phyloP scores from a whole-genome alignment of 1,140 invertebrate genomes.

The Cheumatopsyche charites region DNA sequence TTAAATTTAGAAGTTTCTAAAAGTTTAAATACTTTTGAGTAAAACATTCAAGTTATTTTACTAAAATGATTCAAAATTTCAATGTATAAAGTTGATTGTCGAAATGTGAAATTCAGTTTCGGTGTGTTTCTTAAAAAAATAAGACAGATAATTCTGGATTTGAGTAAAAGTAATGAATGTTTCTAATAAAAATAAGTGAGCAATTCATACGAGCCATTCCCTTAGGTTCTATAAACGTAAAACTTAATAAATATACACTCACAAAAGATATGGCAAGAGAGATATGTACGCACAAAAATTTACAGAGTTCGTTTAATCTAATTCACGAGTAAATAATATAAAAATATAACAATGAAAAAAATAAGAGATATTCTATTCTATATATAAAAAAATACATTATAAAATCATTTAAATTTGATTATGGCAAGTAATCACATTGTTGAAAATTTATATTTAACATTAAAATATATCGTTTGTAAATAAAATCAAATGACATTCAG shows the following conservation, averaged over 20 bases:
- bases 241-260: slow-evolving; percentile 26
- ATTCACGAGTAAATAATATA: slow-evolving; percentile 22
- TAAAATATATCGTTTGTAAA: not conserved
- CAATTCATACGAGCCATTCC: not conserved
- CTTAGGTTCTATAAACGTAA: slow-evolving; percentile 8
- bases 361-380: not conserved
- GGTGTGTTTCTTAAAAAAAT: too few relatives aligned
- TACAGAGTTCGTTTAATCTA: slow-evolving; percentile 14
- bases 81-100: too few relatives aligned
- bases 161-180: not conserved
- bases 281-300: slow-evolving; percentile 27
- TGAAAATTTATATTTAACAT: slow-evolving; percentile 19
- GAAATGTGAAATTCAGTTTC: too few relatives aligned
- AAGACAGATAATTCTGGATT: too few relatives aligned
- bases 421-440: slow-evolving; percentile 34
- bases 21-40: too few relatives aligned
- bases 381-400: slow-evolving; percentile 9
- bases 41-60: too few relatives aligned
- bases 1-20: too few relatives aligned
- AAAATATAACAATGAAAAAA: slow-evolving; percentile 11
- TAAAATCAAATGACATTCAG: not conserved
- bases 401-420: slow-evolving; percentile 21
- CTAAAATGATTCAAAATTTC: too few relatives aligned
- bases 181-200: too few relatives aligned
- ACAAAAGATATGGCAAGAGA: slow-evolving; percentile 32